These are phyloP conservation scores for Scotopteryx bipunctaria DNA, from an alignment of 2,888 invertebrate species.

Conservation along the genomic window DNA sequence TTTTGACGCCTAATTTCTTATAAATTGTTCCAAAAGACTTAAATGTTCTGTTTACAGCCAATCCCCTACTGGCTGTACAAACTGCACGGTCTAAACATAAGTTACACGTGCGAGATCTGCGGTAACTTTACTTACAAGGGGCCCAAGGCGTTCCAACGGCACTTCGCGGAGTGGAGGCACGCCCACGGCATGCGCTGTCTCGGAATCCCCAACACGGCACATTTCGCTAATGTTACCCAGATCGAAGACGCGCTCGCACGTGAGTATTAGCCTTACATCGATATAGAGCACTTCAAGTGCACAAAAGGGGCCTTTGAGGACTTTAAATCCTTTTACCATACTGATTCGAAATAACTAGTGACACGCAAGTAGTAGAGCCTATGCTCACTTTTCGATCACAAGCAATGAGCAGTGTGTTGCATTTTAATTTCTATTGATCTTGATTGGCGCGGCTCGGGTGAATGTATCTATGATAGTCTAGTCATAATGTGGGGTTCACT, in stretches of 20 bases:
- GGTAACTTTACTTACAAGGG: slow-evolving; percentile 99
- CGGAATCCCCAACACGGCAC: slow-evolving; percentile 99
- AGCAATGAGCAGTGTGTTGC: too few species aligned
- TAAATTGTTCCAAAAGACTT: too few species aligned
- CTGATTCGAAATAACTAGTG: too few species aligned
- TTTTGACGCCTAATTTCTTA: too few species aligned
- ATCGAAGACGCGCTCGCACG: slow-evolving; percentile 98
- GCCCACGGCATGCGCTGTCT: slow-evolving; percentile 98
- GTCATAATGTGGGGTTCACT: too few species aligned
- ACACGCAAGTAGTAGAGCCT: too few species aligned
- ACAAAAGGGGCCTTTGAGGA: too few species aligned
- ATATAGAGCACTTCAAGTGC: background rate
- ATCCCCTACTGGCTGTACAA: slow-evolving; percentile 99
- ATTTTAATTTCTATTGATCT: too few species aligned
- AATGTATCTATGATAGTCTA: too few species aligned
- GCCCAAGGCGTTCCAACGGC: slow-evolving; percentile 99
- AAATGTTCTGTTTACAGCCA: slow-evolving; percentile 53
- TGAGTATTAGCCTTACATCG: slow-evolving; percentile 72
- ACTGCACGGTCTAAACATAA: slow-evolving; percentile 98
- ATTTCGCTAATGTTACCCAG: slow-evolving; percentile 99
- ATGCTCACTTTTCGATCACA: too few species aligned
- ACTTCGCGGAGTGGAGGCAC: slow-evolving; percentile 97
- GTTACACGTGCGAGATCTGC: slow-evolving; percentile 99
- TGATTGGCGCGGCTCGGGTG: too few species aligned
- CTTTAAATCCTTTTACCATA: too few species aligned